Base-by-base conservation (phyloP, 1,140 invertebrate species). In the Drosophila trapezifrons region DNA sequence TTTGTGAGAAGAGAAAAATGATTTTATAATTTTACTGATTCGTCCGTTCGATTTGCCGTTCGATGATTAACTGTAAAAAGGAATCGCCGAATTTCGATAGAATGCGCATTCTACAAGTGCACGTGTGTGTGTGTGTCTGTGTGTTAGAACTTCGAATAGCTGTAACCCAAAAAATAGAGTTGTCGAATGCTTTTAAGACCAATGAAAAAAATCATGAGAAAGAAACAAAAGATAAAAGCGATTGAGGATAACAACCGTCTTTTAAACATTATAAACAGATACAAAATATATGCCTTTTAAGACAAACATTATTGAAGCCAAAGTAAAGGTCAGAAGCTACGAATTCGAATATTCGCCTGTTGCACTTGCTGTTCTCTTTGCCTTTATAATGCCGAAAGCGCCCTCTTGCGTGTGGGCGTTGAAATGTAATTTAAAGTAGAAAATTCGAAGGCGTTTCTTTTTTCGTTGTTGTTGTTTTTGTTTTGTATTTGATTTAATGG, bases 31-130 rank as follows among this genome's bases (percentile, higher is more conserved):
- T 65, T 22, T 17, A 18, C n/a, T 54, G 12, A 22, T 37, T 22
- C 46, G 58, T 74, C 45, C 35, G 15, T 32, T 58, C 46, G 52
- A 40, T 42, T 52, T 29, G 49, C 20, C 37, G 18, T 20, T 74
- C 10, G 37, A 15, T 2, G 4, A 10, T 40, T 76, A 76, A 76
- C 73, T 76, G 73, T 66, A 40, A 65, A 40, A 37, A 25, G 46
- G 37, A 69, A 45, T 8, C n/a, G 38, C 17, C 20, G 38, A 52
- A 25, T 18, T 65, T 65, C 20, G 7, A n/a, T 27, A 9, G 8
- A 35, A 32, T 51, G 17, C 20, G 32, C 18, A 13, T 4, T 42
- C n/a, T 22, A n/a, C 60, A n/a, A 20, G 32, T 45, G 12, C 10
- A 35, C 10, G n/a, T 38, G 29, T 55, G 42, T 18, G 46, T 20